Evolutionary conservation across 2,888 invertebrate species (phyloP).

Genomic region (Lycaena phlaeas): DNA sequence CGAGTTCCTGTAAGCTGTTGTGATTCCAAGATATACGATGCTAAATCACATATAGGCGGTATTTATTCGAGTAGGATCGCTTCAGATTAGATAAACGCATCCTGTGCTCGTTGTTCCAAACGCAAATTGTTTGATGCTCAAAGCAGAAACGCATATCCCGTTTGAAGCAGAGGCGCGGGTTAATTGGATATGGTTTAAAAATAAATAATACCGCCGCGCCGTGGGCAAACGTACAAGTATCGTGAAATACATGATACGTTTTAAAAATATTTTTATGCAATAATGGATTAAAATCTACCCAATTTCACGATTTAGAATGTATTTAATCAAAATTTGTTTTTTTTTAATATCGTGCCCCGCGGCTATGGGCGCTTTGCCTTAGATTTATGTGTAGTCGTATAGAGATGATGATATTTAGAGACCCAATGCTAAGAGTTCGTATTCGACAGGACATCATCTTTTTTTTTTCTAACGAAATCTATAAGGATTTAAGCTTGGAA

Average conservation of each 20-base stretch:
- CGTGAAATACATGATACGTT: background rate
- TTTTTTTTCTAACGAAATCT: no score
- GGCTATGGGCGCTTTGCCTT: no score
- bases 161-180: background rate
- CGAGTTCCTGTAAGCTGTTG: no score
- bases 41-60: no score
- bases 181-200: slow-evolving; percentile 9
- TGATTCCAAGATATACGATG: no score
- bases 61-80: slow-evolving; percentile 2
- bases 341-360: no score
- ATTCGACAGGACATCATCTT: no score
- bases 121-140: slow-evolving; percentile 9
- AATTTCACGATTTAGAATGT: background rate
- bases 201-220: slow-evolving; percentile 8
- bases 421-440: no score
- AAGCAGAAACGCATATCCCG: background rate
- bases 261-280: background rate
- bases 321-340: no score
- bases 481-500: no score
- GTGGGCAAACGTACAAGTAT: background rate
- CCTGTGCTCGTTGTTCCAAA: slow-evolving; percentile 5
- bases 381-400: no score
- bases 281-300: background rate
- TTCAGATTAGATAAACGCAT: slow-evolving; percentile 9
- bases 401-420: no score